A percentile compares a stretch with the other conserved stretches of the same genome.
Evolutionary conservation across 2,888 invertebrate genomes (phyloP).

Genomic region (Gymnosoma rotundatum): DNA sequence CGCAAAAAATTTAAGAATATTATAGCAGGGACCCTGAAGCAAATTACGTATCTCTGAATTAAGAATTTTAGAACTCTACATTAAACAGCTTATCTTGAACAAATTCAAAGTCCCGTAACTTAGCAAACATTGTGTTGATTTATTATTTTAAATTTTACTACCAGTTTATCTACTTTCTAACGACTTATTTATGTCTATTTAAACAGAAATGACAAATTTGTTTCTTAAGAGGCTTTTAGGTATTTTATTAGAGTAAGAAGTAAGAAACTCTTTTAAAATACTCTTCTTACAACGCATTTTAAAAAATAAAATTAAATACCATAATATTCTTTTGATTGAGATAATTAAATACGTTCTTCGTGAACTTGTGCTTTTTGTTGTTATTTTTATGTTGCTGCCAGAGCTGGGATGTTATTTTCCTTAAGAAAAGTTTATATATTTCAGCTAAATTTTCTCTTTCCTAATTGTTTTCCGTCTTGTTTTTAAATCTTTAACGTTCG

Average conservation of each 20-base stretch:
- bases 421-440: constrained; percentile 10
- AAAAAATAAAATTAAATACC: not conserved
- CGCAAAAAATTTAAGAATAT: too few species aligned
- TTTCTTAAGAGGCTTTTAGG: not conserved
- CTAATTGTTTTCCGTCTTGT: not conserved
- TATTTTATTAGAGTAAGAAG: too few species aligned
- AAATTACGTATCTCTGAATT: too few species aligned
- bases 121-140: not conserved
- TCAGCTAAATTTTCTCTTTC: constrained; percentile 8
- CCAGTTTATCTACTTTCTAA: not conserved
- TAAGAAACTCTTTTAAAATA: not conserved
- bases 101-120: too few species aligned
- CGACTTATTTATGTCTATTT: too few species aligned
- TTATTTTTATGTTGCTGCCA: not conserved
- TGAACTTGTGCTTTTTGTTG: too few species aligned
- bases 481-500: constrained; percentile 56
- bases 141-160: not conserved
- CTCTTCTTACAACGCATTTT: not conserved
- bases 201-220: not conserved
- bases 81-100: too few species aligned
- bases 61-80: too few species aligned
- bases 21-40: too few species aligned
- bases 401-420: not conserved
- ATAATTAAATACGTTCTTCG: not conserved
- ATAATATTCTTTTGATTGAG: not conserved